phyloP scores from a whole-genome alignment of 2,888 invertebrate species.

The Lacanobia wlatinum region DNA sequence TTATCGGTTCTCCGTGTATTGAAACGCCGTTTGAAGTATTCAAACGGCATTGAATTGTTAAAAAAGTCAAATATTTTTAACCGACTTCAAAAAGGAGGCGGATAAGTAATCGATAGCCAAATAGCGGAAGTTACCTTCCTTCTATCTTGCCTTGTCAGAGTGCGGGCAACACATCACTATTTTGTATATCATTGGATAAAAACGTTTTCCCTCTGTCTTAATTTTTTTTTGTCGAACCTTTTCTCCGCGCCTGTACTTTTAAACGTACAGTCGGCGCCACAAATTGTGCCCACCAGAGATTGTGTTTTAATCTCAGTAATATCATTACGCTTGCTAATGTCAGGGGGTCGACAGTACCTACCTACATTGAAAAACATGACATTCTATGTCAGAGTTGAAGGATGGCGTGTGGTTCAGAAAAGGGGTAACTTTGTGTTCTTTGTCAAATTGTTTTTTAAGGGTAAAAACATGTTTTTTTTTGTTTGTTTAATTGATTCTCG shows the following conservation, averaged over 20 bases:
- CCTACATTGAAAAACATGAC: conserved; percentile 52
- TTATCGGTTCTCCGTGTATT: no score
- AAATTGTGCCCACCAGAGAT: conserved; percentile 58
- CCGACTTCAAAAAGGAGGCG: no score
- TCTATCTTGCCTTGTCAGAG: no score
- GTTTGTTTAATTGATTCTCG: not conserved
- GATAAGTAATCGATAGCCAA: no score
- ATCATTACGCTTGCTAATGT: conserved; percentile 50
- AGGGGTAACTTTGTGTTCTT: not conserved
- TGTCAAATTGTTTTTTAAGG: conserved; percentile 12
- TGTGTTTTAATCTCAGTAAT: conserved; percentile 66
- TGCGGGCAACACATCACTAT: no score
- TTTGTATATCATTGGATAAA: no score
- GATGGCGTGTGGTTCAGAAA: not conserved
- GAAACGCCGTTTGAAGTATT: no score
- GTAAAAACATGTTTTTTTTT: not conserved
- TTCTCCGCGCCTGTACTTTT: conserved; percentile 25
- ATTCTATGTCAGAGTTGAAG: conserved; percentile 7
- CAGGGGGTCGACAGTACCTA: conserved; percentile 23
- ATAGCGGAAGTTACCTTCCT: no score
- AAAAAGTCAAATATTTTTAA: no score
- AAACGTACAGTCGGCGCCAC: conserved; percentile 41
- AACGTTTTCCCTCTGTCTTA: no score
- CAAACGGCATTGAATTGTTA: no score
- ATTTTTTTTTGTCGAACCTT: no score